Base-by-base conservation (phyloP, 1,140 invertebrate genomes). In the Macrotrachela quadricornifera region DNA sequence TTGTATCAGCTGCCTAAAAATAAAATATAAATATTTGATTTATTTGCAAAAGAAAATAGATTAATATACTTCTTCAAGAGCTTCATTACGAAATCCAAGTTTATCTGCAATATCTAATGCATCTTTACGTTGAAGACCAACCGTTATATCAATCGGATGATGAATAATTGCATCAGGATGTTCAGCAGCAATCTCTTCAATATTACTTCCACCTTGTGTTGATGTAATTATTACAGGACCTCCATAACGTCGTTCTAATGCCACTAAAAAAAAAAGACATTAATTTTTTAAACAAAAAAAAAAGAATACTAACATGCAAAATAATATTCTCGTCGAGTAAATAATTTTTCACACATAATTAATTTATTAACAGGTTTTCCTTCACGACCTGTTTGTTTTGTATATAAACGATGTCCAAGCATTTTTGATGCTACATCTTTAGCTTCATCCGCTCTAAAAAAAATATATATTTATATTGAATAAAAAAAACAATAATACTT, bases 341-440 rank as follows among this genome's bases (percentile, higher is more conserved):
- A 81, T 1, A 97, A 80, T 59, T 90, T 92, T 65, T 96, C 86
- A n/a, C 90, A 92, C 54, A 99, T 80, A 91, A 97, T 97, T 6
- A 97, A 82, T 65, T 91, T 88, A 46, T 81, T 80, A 9, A 97
- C 92, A 51, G 78, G 63, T 59, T 95, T 91, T 10, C 92, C 92
- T 59, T 85, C 80, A 67, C 82, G 80, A 14, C 84, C 78, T 1
- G 94, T 99, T 73, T 99, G 94, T 69, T 96, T 94, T 0, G 91
- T 97, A 49, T 92, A 82, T 46, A 96, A 72, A 54, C 79, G 79
- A 67, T 91, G 77, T 14, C 87, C 85, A 52, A 96, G 72, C 91
- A 96, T 96, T 64, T 82, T 78, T 59, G 81, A 76, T 16, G 84
- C 80, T 54, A 91, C 74, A 14, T 57, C 57, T 18, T 65, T 56